Evolutionary conservation across 1,140 invertebrate species (phyloP), one percentile per base, ranked within the genome.

Genomic region (Ceratoteleas bidentatus): DNA sequence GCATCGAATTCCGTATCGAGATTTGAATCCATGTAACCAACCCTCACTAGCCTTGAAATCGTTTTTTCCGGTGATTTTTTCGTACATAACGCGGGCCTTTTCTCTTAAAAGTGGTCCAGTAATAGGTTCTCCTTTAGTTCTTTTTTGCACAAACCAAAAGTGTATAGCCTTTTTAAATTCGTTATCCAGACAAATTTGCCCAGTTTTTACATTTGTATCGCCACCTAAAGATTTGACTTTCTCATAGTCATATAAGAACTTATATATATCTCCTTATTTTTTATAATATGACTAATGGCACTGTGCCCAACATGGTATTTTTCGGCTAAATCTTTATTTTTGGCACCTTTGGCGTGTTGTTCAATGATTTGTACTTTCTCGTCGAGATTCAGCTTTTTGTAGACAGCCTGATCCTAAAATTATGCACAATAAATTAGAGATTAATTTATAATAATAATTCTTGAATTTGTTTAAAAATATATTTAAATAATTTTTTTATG

Each of bases 1-100:
- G n/a, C 24, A 33, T 16, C 58, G 54, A 40, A 82, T 66, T 1
- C 61, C 57, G 50, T 57, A 58, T 24, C 61, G 66, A 32, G 50
- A 8, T 49, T 70, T 70, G 15, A 68, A 77, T 53, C 33, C 65
- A 7, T 47, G 36, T 2, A 64, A 11, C 34, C 58, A 61, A 33
- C 24, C 45, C 10, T 61, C 34, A 34, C 58, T 61, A 3, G 50
- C 52, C 6, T 11, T 13, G 34, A 66, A 66, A 45, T 43, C 36
- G 6, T 24, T 56, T 43, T 56, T 52, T 47, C 38, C 64, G 24
- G 36, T 45, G 8, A 66, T 45, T 45, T 54, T 33, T 15, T 54
- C 6, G 24, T 66, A 50, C 6, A 62, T n/a, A 32, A 5, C 8
- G n/a, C 32, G 34, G 0, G 50, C 64, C 7, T 66, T 66, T 56